Percentiles rank a stretch among this genome's conserved stretches.
These are phyloP conservation scores for Acleris cristana DNA, from an alignment of 2,888 invertebrate species.

Conservation along the genomic window DNA sequence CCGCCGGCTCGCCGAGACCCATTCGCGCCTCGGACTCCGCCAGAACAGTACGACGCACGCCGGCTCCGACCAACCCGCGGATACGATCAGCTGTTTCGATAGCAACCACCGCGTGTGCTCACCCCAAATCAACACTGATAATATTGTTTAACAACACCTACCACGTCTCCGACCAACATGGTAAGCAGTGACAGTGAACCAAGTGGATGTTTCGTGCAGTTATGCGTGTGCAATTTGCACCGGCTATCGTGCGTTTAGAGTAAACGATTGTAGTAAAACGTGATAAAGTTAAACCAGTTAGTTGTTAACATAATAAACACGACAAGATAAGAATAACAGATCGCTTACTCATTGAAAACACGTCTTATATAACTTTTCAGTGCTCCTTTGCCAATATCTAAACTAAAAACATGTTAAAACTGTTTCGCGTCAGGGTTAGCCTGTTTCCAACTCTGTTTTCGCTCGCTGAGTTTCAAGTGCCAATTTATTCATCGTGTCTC, in stretches of 20 bases:
- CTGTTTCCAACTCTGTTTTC: slow-evolving; percentile 3
- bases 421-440: slow-evolving; percentile 8
- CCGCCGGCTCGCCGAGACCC: slow-evolving; percentile 65
- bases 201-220: slow-evolving; percentile 54
- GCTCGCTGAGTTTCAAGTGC: background rate
- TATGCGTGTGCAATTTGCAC: slow-evolving; percentile 49
- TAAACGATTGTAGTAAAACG: slow-evolving; percentile 15
- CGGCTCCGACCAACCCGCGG: slow-evolving; percentile 55
- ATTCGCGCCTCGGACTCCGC: slow-evolving; percentile 75
- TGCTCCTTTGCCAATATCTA: slow-evolving; percentile 16
- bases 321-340: slow-evolving; percentile 29
- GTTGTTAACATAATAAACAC: slow-evolving; percentile 27
- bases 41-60: slow-evolving; percentile 64
- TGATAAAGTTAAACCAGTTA: slow-evolving; percentile 24
- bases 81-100: slow-evolving; percentile 73
- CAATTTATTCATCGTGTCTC: background rate
- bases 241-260: slow-evolving; percentile 16
- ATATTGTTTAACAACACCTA: slow-evolving; percentile 58
- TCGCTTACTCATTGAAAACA: slow-evolving; percentile 19
- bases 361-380: slow-evolving; percentile 27
- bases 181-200: slow-evolving; percentile 72
- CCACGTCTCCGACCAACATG: slow-evolving; percentile 61
- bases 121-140: slow-evolving; percentile 37
- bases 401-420: slow-evolving; percentile 13
- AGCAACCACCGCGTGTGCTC: slow-evolving; percentile 49